Conservation (phyloP, 2,888 invertebrate species). For the Vesta saturnalis region DNA sequence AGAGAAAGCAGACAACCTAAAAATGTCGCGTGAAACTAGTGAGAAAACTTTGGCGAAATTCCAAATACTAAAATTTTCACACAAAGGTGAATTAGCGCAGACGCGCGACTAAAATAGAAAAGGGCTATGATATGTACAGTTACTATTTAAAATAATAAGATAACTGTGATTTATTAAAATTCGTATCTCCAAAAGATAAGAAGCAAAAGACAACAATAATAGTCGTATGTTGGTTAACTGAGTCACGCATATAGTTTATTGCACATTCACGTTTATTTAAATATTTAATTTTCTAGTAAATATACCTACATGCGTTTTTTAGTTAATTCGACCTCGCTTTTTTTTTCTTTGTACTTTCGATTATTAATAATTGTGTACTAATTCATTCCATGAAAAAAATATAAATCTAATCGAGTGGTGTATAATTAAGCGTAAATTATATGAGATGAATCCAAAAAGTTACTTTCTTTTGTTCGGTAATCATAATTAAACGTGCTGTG, state of each 20-base stretch:
- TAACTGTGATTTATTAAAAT: too few relatives aligned
- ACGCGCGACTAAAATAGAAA: not conserved
- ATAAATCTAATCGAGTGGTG: too few relatives aligned
- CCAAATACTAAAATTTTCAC: constrained; percentile 1
- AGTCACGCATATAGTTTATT: not conserved
- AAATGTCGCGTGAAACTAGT: not conserved
- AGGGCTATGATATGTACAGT: too few relatives aligned
- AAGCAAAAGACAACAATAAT: too few relatives aligned
- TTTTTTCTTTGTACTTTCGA: not conserved
- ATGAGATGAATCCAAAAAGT: too few relatives aligned
- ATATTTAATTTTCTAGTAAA: not conserved
- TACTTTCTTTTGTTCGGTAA: constrained; percentile 1
- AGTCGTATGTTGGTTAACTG: too few relatives aligned
- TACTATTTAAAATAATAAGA: too few relatives aligned
- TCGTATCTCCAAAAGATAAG: not conserved
- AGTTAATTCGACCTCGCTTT: constrained; percentile 1
- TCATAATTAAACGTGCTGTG: not conserved
- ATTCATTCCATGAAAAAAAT: not conserved
- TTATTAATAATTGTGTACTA: not conserved
- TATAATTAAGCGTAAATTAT: too few relatives aligned
- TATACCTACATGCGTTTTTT: not conserved
- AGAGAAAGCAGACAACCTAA: not conserved
- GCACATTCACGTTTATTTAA: not conserved
- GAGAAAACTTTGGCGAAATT: constrained; percentile 9
- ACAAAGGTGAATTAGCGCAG: not conserved